phyloP scores from a whole-genome alignment of 2,113 vertebrate species.

The Urocitellus parryii region DNA sequence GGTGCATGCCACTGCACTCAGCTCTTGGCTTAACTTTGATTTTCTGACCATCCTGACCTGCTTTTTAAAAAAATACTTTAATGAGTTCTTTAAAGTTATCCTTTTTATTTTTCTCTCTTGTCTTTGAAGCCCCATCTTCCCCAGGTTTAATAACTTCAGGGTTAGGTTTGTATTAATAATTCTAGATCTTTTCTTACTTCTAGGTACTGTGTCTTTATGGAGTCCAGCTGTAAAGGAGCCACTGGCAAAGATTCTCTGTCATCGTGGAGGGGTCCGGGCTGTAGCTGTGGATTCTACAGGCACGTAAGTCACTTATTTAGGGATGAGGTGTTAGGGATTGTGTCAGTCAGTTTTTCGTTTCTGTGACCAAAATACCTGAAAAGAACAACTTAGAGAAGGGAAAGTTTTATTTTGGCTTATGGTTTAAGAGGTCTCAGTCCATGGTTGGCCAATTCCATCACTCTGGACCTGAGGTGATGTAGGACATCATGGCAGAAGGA shows the following conservation, averaged over 20 bases:
- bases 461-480: no score
- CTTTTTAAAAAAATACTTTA: background rate
- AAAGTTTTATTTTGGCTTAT: no score
- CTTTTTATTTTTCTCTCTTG: background rate
- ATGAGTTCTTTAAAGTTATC: background rate
- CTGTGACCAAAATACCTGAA: no score
- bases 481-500: no score
- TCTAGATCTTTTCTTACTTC: background rate
- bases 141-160: background rate
- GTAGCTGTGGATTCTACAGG: slow-evolving; percentile 92
- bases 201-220: slow-evolving; percentile 94
- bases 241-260: slow-evolving; percentile 93
- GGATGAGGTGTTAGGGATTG: background rate
- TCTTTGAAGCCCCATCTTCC: background rate
- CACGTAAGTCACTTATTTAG: slow-evolving; percentile 88
- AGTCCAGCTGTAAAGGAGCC: slow-evolving; percentile 93
- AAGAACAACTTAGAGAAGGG: no score
- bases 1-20: no score
- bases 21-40: background rate
- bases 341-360: no score
- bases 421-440: no score
- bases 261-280: slow-evolving; percentile 91
- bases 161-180: background rate
- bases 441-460: no score
- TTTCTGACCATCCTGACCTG: background rate